These are phyloP conservation scores for Drosophila bocqueti DNA, from an alignment of 1,140 invertebrate species.

Conservation along the genomic window DNA sequence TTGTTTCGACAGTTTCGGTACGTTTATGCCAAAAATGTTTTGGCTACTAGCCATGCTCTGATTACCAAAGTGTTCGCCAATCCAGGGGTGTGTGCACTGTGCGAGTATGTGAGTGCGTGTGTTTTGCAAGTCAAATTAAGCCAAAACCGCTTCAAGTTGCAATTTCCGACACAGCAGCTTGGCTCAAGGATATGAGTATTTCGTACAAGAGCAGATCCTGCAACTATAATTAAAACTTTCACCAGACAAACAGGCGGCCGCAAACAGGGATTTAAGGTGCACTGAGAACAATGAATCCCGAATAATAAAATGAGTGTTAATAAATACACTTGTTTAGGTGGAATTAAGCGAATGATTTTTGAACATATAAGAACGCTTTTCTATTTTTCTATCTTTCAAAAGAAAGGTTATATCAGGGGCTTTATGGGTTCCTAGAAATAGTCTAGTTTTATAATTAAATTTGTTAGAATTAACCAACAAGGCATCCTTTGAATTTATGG, in stretches of 20 bases:
- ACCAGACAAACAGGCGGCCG: conserved; percentile 23
- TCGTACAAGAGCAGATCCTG: conserved; percentile 50
- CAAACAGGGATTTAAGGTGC: conserved; percentile 5
- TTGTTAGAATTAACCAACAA: too few relatives aligned
- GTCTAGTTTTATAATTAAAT: too few relatives aligned
- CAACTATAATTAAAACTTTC: conserved; percentile 79
- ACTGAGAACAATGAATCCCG: not conserved
- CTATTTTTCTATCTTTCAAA: not conserved
- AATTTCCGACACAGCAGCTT: conserved; percentile 76
- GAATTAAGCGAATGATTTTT: not conserved
- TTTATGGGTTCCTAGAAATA: too few relatives aligned
- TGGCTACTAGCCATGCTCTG: conserved; percentile 39
- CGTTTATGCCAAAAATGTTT: conserved; percentile 56
- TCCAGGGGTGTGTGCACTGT: conserved; percentile 1
- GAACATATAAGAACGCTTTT: not conserved
- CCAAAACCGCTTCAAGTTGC: conserved; percentile 77
- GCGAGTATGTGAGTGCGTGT: conserved; percentile 7
- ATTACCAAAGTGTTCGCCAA: conserved; percentile 38
- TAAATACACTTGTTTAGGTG: not conserved
- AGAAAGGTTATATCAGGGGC: not conserved
- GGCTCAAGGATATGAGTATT: conserved; percentile 55
- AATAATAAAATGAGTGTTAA: not conserved
- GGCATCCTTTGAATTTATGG: too few relatives aligned
- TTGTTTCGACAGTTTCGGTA: conserved; percentile 56
- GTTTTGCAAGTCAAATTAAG: conserved; percentile 72